Evolutionary conservation across 2,113 vertebrate species (phyloP), one percentile per base, ranked within the genome.

Genomic region (Fukomys damarensis): DNA sequence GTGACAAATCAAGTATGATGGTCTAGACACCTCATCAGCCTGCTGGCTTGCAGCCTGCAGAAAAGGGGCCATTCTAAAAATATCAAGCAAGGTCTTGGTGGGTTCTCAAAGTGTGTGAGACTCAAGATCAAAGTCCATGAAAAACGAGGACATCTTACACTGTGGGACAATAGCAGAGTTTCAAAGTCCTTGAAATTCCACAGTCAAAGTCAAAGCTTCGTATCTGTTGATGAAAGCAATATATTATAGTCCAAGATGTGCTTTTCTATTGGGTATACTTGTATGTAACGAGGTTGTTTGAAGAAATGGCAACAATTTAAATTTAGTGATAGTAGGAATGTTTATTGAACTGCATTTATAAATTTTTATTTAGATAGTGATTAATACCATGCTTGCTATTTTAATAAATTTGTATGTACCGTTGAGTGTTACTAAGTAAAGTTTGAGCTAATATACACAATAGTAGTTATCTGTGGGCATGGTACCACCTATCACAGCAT

Each of bases 1-100:
- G 65, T 95, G 94, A 96, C 93, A 97, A 96, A 97, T 94, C 94
- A 93, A 56, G 20, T 91, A 89, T 98, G 93, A 94, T 89, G 0
- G 49, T 96, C 70, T 91, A 88, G 93, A 96, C 54, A 95, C n/a
- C 97, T 95, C 79, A 86, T 96, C 91, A 96, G 76, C 26, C 41
- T 90, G 46, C 72, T 72, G 79, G 65, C 61, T 86, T 74, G 28
- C 26, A 83, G 54, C 72, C 54, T 68, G 20, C 77, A 91, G 54
- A 66, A 66, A 88, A 93, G 61, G 81, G 19, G 20, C 52, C 56
- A 12, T 61, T 89, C 68, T 91, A 86, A 96, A 91, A 96, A 61
- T 1, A 16, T 54, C 66, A 77, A 49, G 30, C 66, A 82, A 49
- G 30, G 38, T 74, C 76, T 96, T 82, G 59, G 58, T 65, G 41